phyloP scores from a whole-genome alignment of 2,113 vertebrate genomes.

The Neogobius melanostomus region DNA sequence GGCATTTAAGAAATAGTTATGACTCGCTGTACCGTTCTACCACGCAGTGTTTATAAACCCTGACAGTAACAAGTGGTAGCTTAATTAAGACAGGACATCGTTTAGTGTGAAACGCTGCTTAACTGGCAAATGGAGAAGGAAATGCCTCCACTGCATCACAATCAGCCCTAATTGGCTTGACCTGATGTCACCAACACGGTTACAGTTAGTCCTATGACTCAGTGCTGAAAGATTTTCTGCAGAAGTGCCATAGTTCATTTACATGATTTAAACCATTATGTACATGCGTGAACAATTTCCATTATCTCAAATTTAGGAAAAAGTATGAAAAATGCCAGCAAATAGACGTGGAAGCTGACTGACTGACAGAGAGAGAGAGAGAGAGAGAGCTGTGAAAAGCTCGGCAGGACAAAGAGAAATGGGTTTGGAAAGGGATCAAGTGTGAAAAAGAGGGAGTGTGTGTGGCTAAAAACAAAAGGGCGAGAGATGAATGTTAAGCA shows the following conservation, averaged over 20 bases:
- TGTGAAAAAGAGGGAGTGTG: constrained; percentile 24
- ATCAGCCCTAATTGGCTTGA: constrained; percentile 58
- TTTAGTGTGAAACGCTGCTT: background rate
- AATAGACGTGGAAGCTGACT: constrained; percentile 16
- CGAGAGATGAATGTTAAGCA: constrained; percentile 50
- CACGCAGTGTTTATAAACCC: background rate
- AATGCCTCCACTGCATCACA: constrained; percentile 41
- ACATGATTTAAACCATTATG: constrained; percentile 40
- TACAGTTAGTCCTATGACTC: constrained; percentile 46
- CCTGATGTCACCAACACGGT: constrained; percentile 50
- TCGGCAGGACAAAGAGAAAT: constrained; percentile 52
- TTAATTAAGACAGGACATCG: background rate
- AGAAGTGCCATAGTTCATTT: constrained; percentile 49
- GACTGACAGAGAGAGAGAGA: constrained; percentile 2
- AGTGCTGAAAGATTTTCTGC: constrained; percentile 36
- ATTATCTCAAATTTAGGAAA: constrained; percentile 10
- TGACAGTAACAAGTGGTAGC: background rate
- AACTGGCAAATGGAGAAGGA: constrained; percentile 29
- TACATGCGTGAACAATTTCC: background rate
- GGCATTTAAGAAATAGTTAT: background rate
- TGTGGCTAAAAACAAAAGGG: constrained; percentile 40
- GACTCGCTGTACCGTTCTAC: background rate
- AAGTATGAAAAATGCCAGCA: constrained; percentile 19
- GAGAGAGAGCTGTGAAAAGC: constrained; percentile 33
- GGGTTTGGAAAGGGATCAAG: constrained; percentile 52